Evolutionary conservation across 2,888 invertebrate genomes (phyloP), one percentile per base, ranked within the genome.

Genomic region (Cerastis leucographa): DNA sequence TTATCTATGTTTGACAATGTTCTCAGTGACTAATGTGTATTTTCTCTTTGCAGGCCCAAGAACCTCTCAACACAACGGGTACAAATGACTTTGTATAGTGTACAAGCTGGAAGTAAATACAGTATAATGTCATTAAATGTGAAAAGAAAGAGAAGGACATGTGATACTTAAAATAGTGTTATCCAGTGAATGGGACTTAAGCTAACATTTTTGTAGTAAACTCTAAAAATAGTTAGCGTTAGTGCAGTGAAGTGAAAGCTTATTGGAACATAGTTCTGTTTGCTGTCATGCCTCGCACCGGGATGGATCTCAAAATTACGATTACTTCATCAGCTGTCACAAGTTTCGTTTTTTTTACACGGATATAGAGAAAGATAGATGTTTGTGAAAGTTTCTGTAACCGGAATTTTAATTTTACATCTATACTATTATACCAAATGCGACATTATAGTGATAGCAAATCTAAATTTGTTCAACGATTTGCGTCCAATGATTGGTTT

Each of bases 1-100:
- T 44, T n/a, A 61, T 80, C 67, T 62, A 25, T n/a, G 9, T 64
- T 54, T 40, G 61, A 74, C 35, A 64, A 72, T 54, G 40, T 70
- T 56, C 40, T 67, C 22, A 73, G 71, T 78, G 67, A 68, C 64
- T 89, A 85, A 88, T 86, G 46, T 81, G 56, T 56, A 86, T 81
- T 91, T 92, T 94, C 94, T 93, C 88, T 93, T 97, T 97, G 22
- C 97, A 98, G 98, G 98, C 98, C 92, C 98, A 98, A 97, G 98
- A 98, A 97, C 98, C 98, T 87, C 97, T 98, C 93, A 98, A 98
- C 90, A 97, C 97, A 94, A 97, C 98, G 92, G 98, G 98, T 94
- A 98, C 98, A 94, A 98, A 98, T 95, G 98, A 98, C 92, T 98
- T 98, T 97, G 98, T 98, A 97, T 98, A 97, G 94, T 96, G 94